Conservation (phyloP, 2,888 invertebrate species). For the Tuberolachnus salignus region DNA sequence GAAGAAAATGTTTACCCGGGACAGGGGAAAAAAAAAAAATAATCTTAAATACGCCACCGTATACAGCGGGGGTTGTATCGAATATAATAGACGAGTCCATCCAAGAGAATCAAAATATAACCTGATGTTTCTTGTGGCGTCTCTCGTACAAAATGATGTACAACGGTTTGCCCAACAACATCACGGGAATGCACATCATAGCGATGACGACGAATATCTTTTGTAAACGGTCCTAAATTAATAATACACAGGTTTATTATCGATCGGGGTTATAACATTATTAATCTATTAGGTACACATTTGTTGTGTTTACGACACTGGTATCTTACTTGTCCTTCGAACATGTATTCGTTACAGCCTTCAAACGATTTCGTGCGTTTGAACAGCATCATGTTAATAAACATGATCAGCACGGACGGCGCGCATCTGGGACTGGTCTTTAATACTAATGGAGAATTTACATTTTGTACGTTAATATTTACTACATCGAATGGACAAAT, state of each 20-base stretch:
- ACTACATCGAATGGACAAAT: background rate
- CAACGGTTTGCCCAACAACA: constrained; percentile 80
- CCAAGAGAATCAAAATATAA: constrained; percentile 23
- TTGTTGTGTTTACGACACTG: too few relatives aligned
- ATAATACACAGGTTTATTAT: background rate
- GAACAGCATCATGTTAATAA: constrained; percentile 82
- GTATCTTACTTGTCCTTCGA: constrained; percentile 62
- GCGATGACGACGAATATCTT: constrained; percentile 70
- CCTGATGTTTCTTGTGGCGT: constrained; percentile 59
- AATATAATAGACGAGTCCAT: background rate
- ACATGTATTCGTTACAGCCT: constrained; percentile 69
- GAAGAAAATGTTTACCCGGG: constrained; percentile 31
- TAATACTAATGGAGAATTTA: constrained; percentile 61
- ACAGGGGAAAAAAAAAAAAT: too few relatives aligned
- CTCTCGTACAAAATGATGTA: constrained; percentile 65
- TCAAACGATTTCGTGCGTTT: constrained; percentile 64
- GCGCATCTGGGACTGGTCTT: constrained; percentile 69
- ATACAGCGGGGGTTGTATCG: too few relatives aligned
- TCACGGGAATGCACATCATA: constrained; percentile 75
- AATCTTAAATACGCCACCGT: too few relatives aligned
- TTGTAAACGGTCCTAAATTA: constrained; percentile 68
- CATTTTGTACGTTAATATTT: constrained; percentile 56
- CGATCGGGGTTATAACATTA: background rate
- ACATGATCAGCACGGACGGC: constrained; percentile 78
- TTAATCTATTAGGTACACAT: background rate